Evolutionary conservation across 2,113 vertebrate species (phyloP), one percentile per base, ranked within the genome.

Genomic region (Anser cygnoides): DNA sequence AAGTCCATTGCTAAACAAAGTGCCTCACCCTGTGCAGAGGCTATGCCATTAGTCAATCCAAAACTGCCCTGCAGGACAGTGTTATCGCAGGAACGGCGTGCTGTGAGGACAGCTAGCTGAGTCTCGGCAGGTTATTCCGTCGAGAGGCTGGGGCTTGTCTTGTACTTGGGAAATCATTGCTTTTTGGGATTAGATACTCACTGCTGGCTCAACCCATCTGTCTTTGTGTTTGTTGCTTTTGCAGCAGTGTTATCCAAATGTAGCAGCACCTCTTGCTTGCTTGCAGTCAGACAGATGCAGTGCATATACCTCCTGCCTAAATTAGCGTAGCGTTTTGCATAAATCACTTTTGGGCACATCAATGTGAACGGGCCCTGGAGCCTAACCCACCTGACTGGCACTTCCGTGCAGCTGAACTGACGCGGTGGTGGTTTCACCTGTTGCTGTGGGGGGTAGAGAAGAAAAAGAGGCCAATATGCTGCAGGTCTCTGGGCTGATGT

Each of bases 241-340:
- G 57, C 94, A 92, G 80, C 71, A 79, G 1, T 77, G 74, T 26
- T 86, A 52, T 49, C 73, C 57, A 86, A 94, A 92, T 15, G 73
- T 4, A 66, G 61, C 83, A 86, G n/a, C 72, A 88, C 67, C 50
- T 65, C 61, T 31, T 43, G 68, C 65, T 67, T 72, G 73, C 85
- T 95, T 89, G 88, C 90, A 84, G 92, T 78, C 90, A 90, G 91
- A 37, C 91, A 95, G 87, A 92, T 93, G 85, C 83, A 89, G 93
- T 22, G 2, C 13, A 10, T 70, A 68, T 52, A 68, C 46, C 41
- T 95, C 43, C 77, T 91, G 88, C 92, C 78, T 89, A 16, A 46
- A 81, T 78, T 41, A 94, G 79, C 63, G 71, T 44, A 84, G 46
- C 19, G 10, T 50, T 92, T 57, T 91, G 87, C 77, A 94, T 90